Evolutionary conservation across 2,113 vertebrate genomes (phyloP), one percentile per base, ranked within the genome.

Genomic region (Catharus fuscescens): DNA sequence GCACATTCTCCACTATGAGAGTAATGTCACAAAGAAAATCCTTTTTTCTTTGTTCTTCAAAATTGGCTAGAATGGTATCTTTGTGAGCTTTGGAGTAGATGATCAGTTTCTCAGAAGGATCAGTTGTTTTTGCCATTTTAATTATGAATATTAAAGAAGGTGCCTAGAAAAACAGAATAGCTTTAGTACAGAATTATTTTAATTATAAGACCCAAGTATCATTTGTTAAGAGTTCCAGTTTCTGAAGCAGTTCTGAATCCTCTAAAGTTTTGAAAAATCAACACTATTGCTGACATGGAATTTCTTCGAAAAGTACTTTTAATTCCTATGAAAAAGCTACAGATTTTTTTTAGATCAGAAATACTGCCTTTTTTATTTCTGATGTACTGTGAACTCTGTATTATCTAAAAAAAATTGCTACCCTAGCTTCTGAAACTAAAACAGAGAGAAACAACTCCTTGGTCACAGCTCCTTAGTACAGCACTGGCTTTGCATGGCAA

Each of bases 11-110:
- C 70, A 99, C 99, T 10, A 99, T 98, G 3, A 99, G 97, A 23
- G 99, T 99, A 94, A 99, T 98, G 92, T 99, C 99, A 80, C 99
- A 99, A 79, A 99, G 98, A 32, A 99, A 98, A 78, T 98, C 98
- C 34, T 97, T 98, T 88, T 98, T 99, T 76, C 99, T 98, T 62
- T 99, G 98, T 21, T 97, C 97, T 90, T 99, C 97, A 24, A 99
- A 98, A 92, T 98, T 98, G 81, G 98, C 97, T 78, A 99, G 94
- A 85, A 99, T 97, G 32, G 97, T 98, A 60, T 98, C 98, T 92
- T 98, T 98, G 95, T 99, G 98, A 31, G 97, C 97, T 78, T 98
- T 98, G 14, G 99, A 99, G 59, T 98, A 97, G 78, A 99, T 97
- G 42, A 97, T 70, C 28, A 97, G 88, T 57, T 96, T 97, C 93